Evolutionary conservation across 2,888 invertebrate species (phyloP).

Genomic region (Drosophila borealis): DNA sequence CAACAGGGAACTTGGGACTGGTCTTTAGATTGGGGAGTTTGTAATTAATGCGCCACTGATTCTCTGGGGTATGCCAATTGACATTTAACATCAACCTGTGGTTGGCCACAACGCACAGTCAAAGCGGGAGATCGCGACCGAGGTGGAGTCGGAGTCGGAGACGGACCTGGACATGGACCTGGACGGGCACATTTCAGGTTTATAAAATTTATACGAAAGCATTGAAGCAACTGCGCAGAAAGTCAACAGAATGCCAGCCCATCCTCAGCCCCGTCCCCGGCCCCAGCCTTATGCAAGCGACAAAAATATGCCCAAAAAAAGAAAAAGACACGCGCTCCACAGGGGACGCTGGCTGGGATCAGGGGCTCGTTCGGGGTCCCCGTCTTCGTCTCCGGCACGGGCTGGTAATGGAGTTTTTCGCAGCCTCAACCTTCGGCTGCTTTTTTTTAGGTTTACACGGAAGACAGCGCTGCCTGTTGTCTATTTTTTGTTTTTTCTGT

Average conservation of each 20-base stretch:
- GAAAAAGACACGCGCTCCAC: slow-evolving; percentile 72
- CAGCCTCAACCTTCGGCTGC: slow-evolving; percentile 29
- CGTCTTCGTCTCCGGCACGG: background rate
- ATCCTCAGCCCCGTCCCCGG: background rate
- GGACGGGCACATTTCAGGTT: slow-evolving; percentile 16
- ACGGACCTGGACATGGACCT: background rate
- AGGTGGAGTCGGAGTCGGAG: background rate
- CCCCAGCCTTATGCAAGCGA: slow-evolving; percentile 12
- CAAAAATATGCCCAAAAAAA: slow-evolving; percentile 48
- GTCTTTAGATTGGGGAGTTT: slow-evolving; percentile 13
- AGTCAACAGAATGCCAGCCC: slow-evolving; percentile 16
- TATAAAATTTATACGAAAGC: slow-evolving; percentile 39
- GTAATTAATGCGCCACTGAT: slow-evolving; percentile 75
- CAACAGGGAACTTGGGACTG: slow-evolving; percentile 29
- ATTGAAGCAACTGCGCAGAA: slow-evolving; percentile 64
- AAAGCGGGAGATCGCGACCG: background rate
- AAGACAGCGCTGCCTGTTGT: slow-evolving; percentile 57
- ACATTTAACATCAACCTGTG: slow-evolving; percentile 81
- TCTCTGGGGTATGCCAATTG: slow-evolving; percentile 79
- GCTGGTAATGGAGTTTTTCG: slow-evolving; percentile 30
- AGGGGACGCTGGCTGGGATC: slow-evolving; percentile 46
- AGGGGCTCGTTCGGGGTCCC: slow-evolving; percentile 10
- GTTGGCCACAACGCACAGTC: slow-evolving; percentile 44
- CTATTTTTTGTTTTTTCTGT: slow-evolving; percentile 39
- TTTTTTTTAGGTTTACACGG: slow-evolving; percentile 67